Conservation (phyloP, 2,113 vertebrate genomes). For the Cairina moschata region DNA sequence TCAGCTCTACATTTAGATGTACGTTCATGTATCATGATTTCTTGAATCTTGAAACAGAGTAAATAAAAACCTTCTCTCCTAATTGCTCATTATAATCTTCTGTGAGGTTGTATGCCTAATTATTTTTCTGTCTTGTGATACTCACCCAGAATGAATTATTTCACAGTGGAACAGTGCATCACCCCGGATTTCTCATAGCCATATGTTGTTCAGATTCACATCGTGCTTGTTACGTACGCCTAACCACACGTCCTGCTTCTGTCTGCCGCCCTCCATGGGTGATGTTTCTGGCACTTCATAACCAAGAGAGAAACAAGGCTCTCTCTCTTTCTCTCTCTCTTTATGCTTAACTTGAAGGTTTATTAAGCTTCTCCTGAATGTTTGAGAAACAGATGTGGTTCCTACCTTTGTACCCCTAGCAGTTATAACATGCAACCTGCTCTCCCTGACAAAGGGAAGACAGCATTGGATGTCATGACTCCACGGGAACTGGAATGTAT, state of each 20-base stretch:
- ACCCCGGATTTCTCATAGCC: neutral
- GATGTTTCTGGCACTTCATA: neutral
- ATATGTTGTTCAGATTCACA: neutral
- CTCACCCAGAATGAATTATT: neutral
- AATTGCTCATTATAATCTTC: neutral
- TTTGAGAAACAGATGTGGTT: neutral
- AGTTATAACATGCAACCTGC: neutral
- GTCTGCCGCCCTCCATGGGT: fast-evolving
- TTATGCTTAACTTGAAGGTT: neutral
- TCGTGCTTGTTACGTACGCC: no score
- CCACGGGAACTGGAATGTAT: neutral
- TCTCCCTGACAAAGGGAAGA: neutral
- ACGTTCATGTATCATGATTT: neutral
- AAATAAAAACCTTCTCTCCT: neutral
- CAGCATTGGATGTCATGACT: neutral
- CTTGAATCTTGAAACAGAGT: neutral
- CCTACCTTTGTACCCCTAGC: neutral
- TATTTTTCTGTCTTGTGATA: neutral
- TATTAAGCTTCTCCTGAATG: neutral
- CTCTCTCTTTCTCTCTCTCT: neutral
- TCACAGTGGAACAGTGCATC: neutral
- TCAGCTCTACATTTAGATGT: neutral
- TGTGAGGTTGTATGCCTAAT: neutral
- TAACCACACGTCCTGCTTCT: neutral
- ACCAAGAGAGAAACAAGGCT: neutral